Evolutionary conservation across 1,140 invertebrate genomes (phyloP), one percentile per base, ranked within the genome.

Genomic region (Heliothis virescens): DNA sequence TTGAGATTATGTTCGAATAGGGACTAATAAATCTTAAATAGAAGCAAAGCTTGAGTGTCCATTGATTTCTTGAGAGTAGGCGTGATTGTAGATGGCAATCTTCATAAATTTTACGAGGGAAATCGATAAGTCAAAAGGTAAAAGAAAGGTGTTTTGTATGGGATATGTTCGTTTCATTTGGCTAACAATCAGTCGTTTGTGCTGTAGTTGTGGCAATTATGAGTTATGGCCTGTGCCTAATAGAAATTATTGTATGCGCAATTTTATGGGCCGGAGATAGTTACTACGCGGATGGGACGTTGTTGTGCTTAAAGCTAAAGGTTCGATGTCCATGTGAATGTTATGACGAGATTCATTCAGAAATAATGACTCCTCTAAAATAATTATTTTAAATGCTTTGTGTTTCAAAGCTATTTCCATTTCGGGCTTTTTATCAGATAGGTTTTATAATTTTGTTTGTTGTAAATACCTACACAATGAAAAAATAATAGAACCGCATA

Each of bases 1-100:
- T 89, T 84, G 79, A 91, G 87, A 93, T 93, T 93, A 91, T 87
- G 69, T 85, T 89, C 87, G 87, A 91, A 93, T 93, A 87, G 89
- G 74, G 83, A 80, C 85, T 92, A 92, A 93, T 93, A 93, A 93
- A 93, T 93, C 92, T 92, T 86, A 74, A 67, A 80, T 82, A 86
- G 87, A 83, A 83, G 60, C 78, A 75, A 81, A 82, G 75, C 82
- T 82, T 74, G 81, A 84, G 79, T 87, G 79, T 87, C 89, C 86
- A 91, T 93, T 92, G 91, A 90, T 89, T 91, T 87, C 87, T 85
- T 83, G 69, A 80, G 81, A 86, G 89, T 89, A 88, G 89, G 89
- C 86, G 87, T 90, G 89, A 90, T 90, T 87, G 86, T 87, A 79
- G 78, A 81, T 85, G 79, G 85, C 89, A 91, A 91, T 92, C 86